These are phyloP conservation scores for Thymelicus acteon DNA, from an alignment of 2,888 invertebrate species.

Conservation along the genomic window DNA sequence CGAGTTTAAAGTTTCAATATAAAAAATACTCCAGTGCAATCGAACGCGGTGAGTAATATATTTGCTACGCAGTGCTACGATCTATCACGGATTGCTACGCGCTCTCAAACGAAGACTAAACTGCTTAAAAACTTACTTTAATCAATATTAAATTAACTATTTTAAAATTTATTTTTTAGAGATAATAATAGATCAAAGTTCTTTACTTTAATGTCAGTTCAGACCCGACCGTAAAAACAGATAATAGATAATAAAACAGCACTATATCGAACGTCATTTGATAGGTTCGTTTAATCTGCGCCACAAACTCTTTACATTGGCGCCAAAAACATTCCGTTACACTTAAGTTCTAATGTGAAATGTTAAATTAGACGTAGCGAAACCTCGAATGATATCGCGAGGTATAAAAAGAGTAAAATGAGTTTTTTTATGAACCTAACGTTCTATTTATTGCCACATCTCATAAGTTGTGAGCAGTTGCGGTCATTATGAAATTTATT, in stretches of 20 bases:
- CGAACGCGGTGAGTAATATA: slow-evolving; percentile 45
- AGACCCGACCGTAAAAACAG: slow-evolving; percentile 13
- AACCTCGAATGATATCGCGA: slow-evolving; percentile 16
- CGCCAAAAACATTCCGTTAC: slow-evolving; percentile 27
- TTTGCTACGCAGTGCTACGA: slow-evolving; percentile 65
- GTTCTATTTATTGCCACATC: slow-evolving; percentile 45
- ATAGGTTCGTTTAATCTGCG: slow-evolving; percentile 32
- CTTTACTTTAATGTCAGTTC: slow-evolving; percentile 4
- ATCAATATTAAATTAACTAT: not conserved
- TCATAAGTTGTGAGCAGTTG: slow-evolving; percentile 53
- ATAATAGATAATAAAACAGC: slow-evolving; percentile 32
- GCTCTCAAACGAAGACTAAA: slow-evolving; percentile 19
- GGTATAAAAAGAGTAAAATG: slow-evolving; percentile 30
- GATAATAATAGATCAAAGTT: not conserved
- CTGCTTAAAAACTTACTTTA: slow-evolving; percentile 21
- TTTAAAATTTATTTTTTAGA: not conserved
- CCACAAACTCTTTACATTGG: slow-evolving; percentile 19
- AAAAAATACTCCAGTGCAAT: slow-evolving; percentile 45
- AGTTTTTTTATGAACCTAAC: slow-evolving; percentile 29
- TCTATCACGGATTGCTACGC: slow-evolving; percentile 41
- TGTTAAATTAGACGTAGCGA: slow-evolving; percentile 24
- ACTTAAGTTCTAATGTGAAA: slow-evolving; percentile 21
- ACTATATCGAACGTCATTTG: slow-evolving; percentile 28
- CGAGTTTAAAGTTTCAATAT: slow-evolving; percentile 1
- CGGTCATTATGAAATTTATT: slow-evolving; percentile 68